Conservation (phyloP, 64 coral and sea anemone species). For the Hydrozoanthus tunicans region DNA sequence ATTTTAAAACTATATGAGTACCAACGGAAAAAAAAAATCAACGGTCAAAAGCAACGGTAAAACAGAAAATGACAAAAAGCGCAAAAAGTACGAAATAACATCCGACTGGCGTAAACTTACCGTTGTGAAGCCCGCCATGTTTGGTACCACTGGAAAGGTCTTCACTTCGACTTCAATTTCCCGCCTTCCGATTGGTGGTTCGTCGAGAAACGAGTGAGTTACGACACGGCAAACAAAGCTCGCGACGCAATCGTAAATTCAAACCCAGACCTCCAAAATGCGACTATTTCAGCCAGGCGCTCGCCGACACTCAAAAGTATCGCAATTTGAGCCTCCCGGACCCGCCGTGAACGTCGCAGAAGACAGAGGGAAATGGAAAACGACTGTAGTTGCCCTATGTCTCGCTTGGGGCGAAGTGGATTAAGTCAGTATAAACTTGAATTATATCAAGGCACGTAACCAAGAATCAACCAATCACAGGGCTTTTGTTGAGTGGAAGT, state of each 20-base stretch:
- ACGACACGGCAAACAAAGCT: slow-evolving; percentile 3
- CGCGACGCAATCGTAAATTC: slow-evolving; percentile 10
- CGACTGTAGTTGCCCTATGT: too few relatives aligned
- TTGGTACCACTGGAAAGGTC: slow-evolving; percentile 27
- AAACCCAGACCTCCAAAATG: slow-evolving; percentile 1
- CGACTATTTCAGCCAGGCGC: neutral
- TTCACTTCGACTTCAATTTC: slow-evolving; percentile 14
- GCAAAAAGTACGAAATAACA: slow-evolving; percentile 1
- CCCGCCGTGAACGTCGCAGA: neutral
- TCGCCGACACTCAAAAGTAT: neutral
- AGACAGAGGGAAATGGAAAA: too few relatives aligned
- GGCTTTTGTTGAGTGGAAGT: too few relatives aligned
- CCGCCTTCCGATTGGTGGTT: neutral
- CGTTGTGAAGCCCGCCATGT: neutral
- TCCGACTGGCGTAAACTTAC: slow-evolving; percentile 6
- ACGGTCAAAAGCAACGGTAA: slow-evolving; percentile 13
- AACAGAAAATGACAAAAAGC: slow-evolving; percentile 5
- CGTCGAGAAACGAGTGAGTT: neutral
- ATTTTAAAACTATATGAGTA: slow-evolving; percentile 5
- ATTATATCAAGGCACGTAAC: too few relatives aligned
- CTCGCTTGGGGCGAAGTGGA: too few relatives aligned
- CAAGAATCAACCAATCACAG: too few relatives aligned
- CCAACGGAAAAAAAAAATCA: neutral
- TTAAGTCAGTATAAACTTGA: too few relatives aligned
- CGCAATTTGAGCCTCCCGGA: neutral